Base-by-base conservation (phyloP, 1,140 invertebrate genomes). In the Akabosia matsudoensis region DNA sequence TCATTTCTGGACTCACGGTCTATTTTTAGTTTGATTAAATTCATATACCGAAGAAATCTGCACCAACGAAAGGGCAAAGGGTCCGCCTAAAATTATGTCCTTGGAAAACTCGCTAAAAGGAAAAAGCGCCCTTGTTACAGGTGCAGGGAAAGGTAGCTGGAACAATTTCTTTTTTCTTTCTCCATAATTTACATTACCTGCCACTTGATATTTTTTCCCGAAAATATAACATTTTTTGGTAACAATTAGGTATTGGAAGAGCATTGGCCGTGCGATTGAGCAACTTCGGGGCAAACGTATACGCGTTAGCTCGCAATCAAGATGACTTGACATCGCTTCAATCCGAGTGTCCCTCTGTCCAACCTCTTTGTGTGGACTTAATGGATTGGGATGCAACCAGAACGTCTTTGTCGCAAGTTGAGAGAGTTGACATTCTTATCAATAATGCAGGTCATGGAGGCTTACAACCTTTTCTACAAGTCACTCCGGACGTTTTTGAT, bases 71-170 rank as follows among this genome's bases (percentile, higher is more conserved):
- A n/a, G n/a, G n/a, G n/a, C n/a, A n/a, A n/a, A n/a, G 37, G 37
- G 37, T 45, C 7, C 37, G 7, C 37, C n/a, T n/a, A n/a, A 18
- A 45, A 56, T 3, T 22, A 77, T 77, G 76, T 77, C 76, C 16
- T 33, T 89, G 87, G 85, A 88, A 74, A 86, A 88, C 54, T 86
- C 85, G 75, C 91, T 93, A 76, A 86, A 87, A 82, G 89, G 89
- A 61, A 94, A 93, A 85, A 87, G 88, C 67, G 90, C 93, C 80
- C 86, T 94, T n/a, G 92, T 95, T 0, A 95, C 93, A 3, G 93
- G 93, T 56, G 92, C 92, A 28, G 91, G 92, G 28, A 89, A 90
- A 88, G 92, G 92, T 92, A 86, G 82, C 37, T 76, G 56, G n/a
- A 37, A 64, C 56, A 3, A 34, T 54, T 30, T 13, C 24, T 13